Evolutionary conservation across 2,113 vertebrate species (phyloP).

Genomic region (Ardeotis arabs): DNA sequence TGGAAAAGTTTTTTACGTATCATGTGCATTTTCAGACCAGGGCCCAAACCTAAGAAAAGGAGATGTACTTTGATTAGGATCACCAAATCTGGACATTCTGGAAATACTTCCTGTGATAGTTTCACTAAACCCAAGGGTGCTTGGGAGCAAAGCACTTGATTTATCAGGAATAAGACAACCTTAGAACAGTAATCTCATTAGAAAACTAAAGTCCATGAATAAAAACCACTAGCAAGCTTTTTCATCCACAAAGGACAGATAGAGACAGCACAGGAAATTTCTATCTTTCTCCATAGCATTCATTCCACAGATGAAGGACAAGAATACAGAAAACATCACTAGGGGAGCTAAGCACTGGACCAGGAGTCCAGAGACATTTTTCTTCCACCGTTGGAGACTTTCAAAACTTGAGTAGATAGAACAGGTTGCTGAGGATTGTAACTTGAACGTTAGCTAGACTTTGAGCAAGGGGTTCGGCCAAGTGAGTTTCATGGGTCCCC

Average conservation of each 20-base stretch:
- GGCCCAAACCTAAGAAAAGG: neutral
- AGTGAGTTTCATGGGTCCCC: neutral
- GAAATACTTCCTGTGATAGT: neutral
- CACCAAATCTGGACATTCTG: neutral
- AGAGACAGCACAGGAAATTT: neutral
- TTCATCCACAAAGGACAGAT: neutral
- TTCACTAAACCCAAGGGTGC: neutral
- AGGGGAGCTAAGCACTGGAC: neutral
- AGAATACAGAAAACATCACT: neutral
- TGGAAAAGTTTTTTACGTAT: neutral
- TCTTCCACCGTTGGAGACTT: neutral
- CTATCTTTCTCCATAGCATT: neutral
- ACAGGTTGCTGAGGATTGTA: neutral
- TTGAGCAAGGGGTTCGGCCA: neutral
- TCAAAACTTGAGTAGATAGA: neutral
- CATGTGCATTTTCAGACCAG: neutral
- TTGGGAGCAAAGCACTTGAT: neutral
- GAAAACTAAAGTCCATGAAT: neutral
- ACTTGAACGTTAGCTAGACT: neutral
- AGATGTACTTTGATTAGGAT: neutral
- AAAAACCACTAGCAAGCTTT: neutral
- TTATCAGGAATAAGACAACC: neutral
- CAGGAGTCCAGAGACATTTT: neutral
- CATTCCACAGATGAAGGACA: neutral
- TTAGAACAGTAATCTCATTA: neutral